phyloP scores from a whole-genome alignment of 1,140 invertebrate genomes.

The Eufriesea mexicana region DNA sequence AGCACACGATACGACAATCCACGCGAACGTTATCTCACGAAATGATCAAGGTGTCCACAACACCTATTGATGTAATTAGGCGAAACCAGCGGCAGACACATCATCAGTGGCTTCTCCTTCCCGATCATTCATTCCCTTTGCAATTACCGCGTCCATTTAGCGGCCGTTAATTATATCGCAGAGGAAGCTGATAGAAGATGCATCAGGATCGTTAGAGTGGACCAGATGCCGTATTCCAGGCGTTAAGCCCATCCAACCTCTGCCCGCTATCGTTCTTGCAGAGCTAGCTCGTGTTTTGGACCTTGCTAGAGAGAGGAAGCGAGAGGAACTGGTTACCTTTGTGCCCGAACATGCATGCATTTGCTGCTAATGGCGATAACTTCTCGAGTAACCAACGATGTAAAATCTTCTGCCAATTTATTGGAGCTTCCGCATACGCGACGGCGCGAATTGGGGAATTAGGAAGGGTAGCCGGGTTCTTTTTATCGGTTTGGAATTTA shows the following conservation, averaged over 20 bases:
- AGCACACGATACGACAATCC: too few species aligned
- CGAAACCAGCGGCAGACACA: not conserved
- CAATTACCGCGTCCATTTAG: constrained; percentile 56
- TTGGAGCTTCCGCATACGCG: too few species aligned
- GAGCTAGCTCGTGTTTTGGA: constrained; percentile 38
- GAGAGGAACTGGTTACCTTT: constrained; percentile 58
- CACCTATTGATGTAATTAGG: too few species aligned
- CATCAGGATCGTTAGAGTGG: constrained; percentile 49
- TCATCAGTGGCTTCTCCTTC: constrained; percentile 16
- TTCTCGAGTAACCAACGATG: constrained; percentile 7
- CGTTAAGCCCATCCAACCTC: constrained; percentile 38
- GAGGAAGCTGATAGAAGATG: constrained; percentile 48
- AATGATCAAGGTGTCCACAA: too few species aligned
- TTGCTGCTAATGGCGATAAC: constrained; percentile 61
- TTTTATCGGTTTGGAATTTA: too few species aligned
- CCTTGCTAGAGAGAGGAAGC: constrained; percentile 15
- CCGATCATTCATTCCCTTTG: constrained; percentile 54
- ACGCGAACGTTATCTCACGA: too few species aligned
- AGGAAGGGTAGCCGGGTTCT: too few species aligned
- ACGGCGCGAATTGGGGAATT: too few species aligned
- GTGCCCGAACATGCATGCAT: constrained; percentile 61
- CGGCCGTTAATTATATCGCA: constrained; percentile 58
- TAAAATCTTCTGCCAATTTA: too few species aligned
- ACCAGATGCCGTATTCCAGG: constrained; percentile 49
- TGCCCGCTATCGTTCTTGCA: constrained; percentile 52